These are phyloP conservation scores for Drosophila robusta DNA, from an alignment of 2,888 invertebrate genomes.

Conservation along the genomic window DNA sequence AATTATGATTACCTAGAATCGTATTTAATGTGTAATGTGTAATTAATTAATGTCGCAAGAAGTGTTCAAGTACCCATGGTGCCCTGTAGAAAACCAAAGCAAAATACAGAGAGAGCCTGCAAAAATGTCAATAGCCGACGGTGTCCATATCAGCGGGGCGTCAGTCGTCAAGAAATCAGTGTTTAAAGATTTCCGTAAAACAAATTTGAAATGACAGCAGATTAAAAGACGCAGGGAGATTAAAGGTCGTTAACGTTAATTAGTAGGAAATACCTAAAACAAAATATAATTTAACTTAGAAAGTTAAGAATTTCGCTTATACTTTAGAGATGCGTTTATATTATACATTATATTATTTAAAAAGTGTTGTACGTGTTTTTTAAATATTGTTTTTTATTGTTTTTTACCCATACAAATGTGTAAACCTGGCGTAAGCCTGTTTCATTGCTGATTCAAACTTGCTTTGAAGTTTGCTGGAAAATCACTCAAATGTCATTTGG, in stretches of 20 bases:
- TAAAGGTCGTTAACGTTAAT: slow-evolving; percentile 10
- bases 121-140: slow-evolving; percentile 36
- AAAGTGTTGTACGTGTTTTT: too few species aligned
- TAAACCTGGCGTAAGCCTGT: background rate
- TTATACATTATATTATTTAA: too few species aligned
- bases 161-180: slow-evolving; percentile 25
- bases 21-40: too few species aligned
- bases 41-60: too few species aligned
- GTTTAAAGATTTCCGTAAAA: slow-evolving; percentile 7
- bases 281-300: too few species aligned
- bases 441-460: background rate
- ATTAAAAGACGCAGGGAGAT: slow-evolving; percentile 15
- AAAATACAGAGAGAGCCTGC: slow-evolving; percentile 2
- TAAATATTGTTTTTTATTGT: too few species aligned
- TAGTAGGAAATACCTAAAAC: too few species aligned
- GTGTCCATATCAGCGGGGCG: slow-evolving; percentile 30
- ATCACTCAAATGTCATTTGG: slow-evolving; percentile 2
- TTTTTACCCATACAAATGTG: too few species aligned
- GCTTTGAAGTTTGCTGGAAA: slow-evolving; percentile 7
- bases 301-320: too few species aligned
- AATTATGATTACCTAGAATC: too few species aligned
- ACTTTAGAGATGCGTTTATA: too few species aligned
- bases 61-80: background rate
- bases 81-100: background rate
- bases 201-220: slow-evolving; percentile 24